phyloP scores from a whole-genome alignment of 2,888 invertebrate species.

The Ectobius pallidus region DNA sequence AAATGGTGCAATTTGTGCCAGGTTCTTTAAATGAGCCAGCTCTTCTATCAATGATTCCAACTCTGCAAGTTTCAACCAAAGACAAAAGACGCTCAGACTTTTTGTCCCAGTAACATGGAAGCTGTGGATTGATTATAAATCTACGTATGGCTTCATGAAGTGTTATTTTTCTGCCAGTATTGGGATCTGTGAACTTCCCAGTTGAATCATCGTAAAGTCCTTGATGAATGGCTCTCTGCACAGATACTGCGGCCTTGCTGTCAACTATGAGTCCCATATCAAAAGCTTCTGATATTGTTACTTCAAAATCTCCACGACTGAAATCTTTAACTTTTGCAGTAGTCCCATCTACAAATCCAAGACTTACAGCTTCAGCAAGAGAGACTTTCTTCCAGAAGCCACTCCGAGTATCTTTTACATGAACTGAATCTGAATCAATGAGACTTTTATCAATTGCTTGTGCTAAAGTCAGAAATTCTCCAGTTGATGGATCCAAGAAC shows the following conservation, averaged over 20 bases:
- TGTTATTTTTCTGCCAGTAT: slow-evolving; percentile 77
- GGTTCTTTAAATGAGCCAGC: slow-evolving; percentile 80
- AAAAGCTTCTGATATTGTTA: slow-evolving; percentile 77
- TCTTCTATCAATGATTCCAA: slow-evolving; percentile 79
- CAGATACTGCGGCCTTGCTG: slow-evolving; percentile 78
- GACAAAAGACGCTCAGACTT: slow-evolving; percentile 73
- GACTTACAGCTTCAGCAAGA: slow-evolving; percentile 77
- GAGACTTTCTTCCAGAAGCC: slow-evolving; percentile 80
- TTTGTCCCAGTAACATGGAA: slow-evolving; percentile 82
- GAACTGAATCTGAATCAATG: slow-evolving; percentile 83
- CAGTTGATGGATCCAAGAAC: slow-evolving; percentile 83
- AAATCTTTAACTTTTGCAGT: slow-evolving; percentile 68
- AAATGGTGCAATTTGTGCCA: slow-evolving; percentile 66
- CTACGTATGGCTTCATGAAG: slow-evolving; percentile 83
- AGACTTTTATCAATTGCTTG: slow-evolving; percentile 83
- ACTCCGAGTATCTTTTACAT: slow-evolving; percentile 77
- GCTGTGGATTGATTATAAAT: slow-evolving; percentile 78
- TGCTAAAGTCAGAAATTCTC: slow-evolving; percentile 76
- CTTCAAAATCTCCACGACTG: slow-evolving; percentile 65
- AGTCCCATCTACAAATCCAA: slow-evolving; percentile 72
- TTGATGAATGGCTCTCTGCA: slow-evolving; percentile 85
- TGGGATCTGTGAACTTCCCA: slow-evolving; percentile 83
- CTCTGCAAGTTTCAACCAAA: slow-evolving; percentile 79
- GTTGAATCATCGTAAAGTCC: slow-evolving; percentile 81
- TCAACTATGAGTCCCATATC: slow-evolving; percentile 81